These are phyloP conservation scores for Larimichthys crocea DNA, from an alignment of 2,113 vertebrate genomes.

Conservation along the genomic window DNA sequence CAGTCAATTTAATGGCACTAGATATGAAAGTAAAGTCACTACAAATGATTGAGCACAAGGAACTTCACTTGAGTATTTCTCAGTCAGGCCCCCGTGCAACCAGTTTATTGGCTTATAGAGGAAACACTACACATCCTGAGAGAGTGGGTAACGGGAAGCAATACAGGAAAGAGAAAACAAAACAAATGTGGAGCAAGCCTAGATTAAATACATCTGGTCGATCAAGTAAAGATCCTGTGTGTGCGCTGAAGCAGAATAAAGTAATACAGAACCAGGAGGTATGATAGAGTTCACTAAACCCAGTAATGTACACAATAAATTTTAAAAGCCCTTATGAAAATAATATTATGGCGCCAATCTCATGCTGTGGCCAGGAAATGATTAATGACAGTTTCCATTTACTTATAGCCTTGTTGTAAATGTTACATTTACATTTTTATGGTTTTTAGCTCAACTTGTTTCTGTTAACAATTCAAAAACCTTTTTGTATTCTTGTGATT, in stretches of 20 bases:
- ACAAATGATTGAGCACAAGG: neutral
- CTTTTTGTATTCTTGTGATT: neutral
- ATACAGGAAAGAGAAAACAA: constrained; percentile 64
- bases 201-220: neutral
- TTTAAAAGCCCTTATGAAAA: neutral
- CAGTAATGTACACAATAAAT: neutral
- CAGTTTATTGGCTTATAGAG: constrained; percentile 50
- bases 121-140: constrained; percentile 66
- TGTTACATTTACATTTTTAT: constrained; percentile 5
- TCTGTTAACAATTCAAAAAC: neutral
- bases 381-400: neutral
- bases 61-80: neutral
- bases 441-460: neutral
- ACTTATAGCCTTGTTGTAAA: neutral
- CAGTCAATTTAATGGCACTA: neutral
- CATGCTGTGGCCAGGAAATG: neutral
- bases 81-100: neutral
- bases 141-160: constrained; percentile 40
- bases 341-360: neutral
- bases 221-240: neutral
- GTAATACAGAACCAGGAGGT: neutral
- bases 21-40: neutral
- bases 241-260: neutral
- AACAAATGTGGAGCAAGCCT: constrained; percentile 29
- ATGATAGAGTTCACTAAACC: neutral